These are phyloP conservation scores for Ceuthmochares aereus DNA, from an alignment of 2,113 vertebrate genomes.

Conservation along the genomic window DNA sequence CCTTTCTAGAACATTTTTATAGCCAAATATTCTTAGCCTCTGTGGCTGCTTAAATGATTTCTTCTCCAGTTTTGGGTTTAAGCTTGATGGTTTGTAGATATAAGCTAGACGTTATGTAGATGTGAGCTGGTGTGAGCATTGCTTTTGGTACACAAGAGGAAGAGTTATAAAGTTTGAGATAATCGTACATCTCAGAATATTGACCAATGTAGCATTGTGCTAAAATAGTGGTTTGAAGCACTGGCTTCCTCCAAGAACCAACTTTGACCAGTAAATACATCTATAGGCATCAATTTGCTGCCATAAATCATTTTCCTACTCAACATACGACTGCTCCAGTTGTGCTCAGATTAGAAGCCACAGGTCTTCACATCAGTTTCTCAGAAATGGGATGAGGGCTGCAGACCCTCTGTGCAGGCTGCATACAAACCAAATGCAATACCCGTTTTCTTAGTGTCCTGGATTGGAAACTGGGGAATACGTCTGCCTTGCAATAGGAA, in stretches of 20 bases:
- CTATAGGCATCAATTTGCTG: not conserved
- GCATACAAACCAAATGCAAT: not conserved
- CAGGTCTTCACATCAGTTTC: not conserved
- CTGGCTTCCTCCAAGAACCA: not conserved
- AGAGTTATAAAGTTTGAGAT: not conserved
- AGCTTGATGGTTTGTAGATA: not conserved
- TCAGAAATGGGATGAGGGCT: not conserved
- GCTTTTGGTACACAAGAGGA: not conserved
- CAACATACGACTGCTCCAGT: not conserved
- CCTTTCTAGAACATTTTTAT: not conserved
- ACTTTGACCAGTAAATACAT: not conserved
- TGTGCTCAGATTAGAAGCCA: not conserved
- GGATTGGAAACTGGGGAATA: not conserved
- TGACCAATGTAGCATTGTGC: not conserved
- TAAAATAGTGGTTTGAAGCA: not conserved
- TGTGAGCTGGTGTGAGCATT: not conserved
- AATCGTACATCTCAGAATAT: not conserved
- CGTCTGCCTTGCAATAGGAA: not conserved
- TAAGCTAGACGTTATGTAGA: no score
- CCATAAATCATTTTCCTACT: not conserved
- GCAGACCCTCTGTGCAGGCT: not conserved
- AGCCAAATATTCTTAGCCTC: not conserved
- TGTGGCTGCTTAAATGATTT: not conserved
- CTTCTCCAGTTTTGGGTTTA: not conserved
- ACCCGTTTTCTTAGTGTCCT: not conserved